Conservation (phyloP, 2,113 vertebrate genomes). For the Penelope pileata region DNA sequence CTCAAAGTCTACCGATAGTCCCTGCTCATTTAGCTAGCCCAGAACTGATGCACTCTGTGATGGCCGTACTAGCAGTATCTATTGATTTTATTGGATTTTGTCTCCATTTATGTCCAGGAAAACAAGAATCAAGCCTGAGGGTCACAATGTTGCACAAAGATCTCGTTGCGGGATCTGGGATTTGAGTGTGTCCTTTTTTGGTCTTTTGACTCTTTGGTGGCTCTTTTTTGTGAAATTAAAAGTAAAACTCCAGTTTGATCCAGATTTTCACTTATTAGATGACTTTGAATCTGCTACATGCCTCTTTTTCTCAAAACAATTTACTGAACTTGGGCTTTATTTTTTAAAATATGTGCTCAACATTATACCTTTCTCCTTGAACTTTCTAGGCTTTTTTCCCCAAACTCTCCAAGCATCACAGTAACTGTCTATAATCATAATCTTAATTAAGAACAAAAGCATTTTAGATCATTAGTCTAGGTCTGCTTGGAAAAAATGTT, state of each 20-base stretch:
- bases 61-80: neutral
- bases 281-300: neutral
- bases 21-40: neutral
- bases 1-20: neutral
- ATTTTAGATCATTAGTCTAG: slow-evolving; percentile 23
- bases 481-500: slow-evolving; percentile 46
- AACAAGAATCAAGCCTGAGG: neutral
- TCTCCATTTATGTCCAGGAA: neutral
- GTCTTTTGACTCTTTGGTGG: neutral
- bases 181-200: neutral
- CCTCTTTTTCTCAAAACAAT: neutral
- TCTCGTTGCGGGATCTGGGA: neutral
- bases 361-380: neutral
- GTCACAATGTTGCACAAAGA: neutral
- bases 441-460: slow-evolving; percentile 51
- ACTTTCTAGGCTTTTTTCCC: neutral
- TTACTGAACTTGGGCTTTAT: neutral
- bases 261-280: neutral
- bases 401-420: neutral
- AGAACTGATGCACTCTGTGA: neutral
- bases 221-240: neutral
- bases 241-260: neutral
- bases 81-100: neutral
- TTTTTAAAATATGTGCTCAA: neutral
- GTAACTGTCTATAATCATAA: neutral